phyloP scores from a whole-genome alignment of 2,888 invertebrate species.

The Spicauda simplicius region DNA sequence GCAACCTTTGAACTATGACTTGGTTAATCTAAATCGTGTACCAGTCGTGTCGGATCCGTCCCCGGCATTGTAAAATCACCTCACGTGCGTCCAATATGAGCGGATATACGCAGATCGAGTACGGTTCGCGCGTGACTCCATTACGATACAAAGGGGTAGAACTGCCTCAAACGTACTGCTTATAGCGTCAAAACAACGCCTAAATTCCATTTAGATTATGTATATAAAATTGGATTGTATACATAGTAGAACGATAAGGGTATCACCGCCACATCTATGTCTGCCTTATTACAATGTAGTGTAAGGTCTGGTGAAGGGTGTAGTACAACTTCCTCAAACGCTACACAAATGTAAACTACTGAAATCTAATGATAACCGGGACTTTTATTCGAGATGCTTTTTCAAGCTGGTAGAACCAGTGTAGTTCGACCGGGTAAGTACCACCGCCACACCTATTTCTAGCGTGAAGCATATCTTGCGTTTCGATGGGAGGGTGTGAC shows the following conservation, averaged over 20 bases:
- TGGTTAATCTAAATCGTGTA: neutral
- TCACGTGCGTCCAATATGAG: conserved; percentile 18
- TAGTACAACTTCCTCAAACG: too few species aligned
- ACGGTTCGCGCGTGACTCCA: conserved; percentile 31
- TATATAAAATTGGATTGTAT: too few species aligned
- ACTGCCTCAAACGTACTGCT: conserved; percentile 1
- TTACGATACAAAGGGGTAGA: conserved; percentile 28
- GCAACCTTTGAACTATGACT: too few species aligned
- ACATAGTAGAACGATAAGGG: neutral
- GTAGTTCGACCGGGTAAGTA: too few species aligned
- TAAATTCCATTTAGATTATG: neutral
- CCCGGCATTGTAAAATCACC: neutral
- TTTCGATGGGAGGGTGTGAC: too few species aligned
- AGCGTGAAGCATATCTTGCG: too few species aligned
- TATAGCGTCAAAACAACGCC: neutral
- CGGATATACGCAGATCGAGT: conserved; percentile 24
- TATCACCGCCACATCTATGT: neutral
- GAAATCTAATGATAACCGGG: too few species aligned
- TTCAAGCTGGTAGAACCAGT: too few species aligned
- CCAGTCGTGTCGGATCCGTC: conserved; percentile 1
- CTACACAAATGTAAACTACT: too few species aligned
- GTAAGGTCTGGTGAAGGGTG: too few species aligned
- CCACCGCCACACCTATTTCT: too few species aligned
- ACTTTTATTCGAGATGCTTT: too few species aligned
- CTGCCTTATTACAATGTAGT: neutral